Percentiles rank a stretch among this genome's conserved stretches.
These are phyloP conservation scores for Mycalesis mineus DNA, from an alignment of 2,888 invertebrate genomes.

Conservation along the genomic window DNA sequence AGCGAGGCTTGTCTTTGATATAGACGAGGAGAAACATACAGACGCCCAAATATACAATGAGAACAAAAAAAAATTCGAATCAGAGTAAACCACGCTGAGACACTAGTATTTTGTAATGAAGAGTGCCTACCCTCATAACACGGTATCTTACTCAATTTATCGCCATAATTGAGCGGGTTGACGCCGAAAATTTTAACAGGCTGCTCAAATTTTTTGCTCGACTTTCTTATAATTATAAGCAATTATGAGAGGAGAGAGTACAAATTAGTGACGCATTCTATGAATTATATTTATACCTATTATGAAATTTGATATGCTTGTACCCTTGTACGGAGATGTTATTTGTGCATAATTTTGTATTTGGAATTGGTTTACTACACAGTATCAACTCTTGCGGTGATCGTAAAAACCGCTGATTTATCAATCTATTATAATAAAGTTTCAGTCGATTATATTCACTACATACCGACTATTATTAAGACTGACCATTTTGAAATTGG, in stretches of 20 bases:
- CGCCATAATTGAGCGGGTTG: conserved; percentile 51
- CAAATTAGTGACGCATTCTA: conserved; percentile 13
- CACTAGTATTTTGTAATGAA: conserved; percentile 65
- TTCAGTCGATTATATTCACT: too few species aligned
- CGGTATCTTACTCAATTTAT: conserved; percentile 69
- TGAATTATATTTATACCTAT: conserved; percentile 5
- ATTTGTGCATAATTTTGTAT: too few species aligned
- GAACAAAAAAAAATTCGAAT: not conserved
- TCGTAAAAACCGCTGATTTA: too few species aligned
- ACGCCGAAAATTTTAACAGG: conserved; percentile 27
- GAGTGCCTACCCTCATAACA: conserved; percentile 59
- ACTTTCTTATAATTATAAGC: conserved; percentile 12
- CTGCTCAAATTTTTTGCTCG: conserved; percentile 11
- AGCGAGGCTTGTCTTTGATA: too few species aligned
- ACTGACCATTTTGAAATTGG: too few species aligned
- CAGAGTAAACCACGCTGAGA: not conserved
- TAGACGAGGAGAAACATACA: too few species aligned
- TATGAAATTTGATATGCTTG: conserved; percentile 5
- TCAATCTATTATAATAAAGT: too few species aligned
- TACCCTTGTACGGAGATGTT: not conserved
- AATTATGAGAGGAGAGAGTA: conserved; percentile 8
- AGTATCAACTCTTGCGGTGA: too few species aligned
- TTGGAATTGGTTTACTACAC: too few species aligned
- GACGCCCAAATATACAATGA: too few species aligned
- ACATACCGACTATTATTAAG: too few species aligned